Evolutionary conservation across 2,888 invertebrate species (phyloP).

Genomic region (Lagria hirta): DNA sequence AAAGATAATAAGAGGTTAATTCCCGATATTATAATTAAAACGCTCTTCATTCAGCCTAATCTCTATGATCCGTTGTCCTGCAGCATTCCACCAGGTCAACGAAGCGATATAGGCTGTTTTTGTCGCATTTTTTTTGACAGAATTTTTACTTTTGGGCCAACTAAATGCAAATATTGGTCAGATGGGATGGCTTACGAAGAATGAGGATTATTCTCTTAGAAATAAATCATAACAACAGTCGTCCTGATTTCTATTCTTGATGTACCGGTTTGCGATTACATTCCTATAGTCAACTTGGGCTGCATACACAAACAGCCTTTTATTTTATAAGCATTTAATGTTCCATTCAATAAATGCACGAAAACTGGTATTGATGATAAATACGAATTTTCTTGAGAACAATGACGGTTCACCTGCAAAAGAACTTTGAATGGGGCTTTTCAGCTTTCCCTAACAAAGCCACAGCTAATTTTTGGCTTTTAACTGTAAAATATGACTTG

Average conservation of each 20-base stretch:
- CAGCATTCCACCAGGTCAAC: slow-evolving; percentile 47
- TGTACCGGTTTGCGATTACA: slow-evolving; percentile 38
- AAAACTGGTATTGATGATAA: slow-evolving; percentile 50
- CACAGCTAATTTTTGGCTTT: too few species aligned
- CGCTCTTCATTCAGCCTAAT: slow-evolving; percentile 32
- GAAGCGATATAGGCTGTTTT: slow-evolving; percentile 39
- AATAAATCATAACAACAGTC: slow-evolving; percentile 28
- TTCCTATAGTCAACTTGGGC: slow-evolving; percentile 31
- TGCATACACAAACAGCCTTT: slow-evolving; percentile 32
- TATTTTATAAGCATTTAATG: slow-evolving; percentile 45
- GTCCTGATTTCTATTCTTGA: slow-evolving; percentile 38
- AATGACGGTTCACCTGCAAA: slow-evolving; percentile 44
- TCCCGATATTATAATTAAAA: slow-evolving; percentile 29
- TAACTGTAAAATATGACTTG: too few species aligned
- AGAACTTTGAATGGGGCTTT: too few species aligned
- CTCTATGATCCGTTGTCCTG: slow-evolving; percentile 39
- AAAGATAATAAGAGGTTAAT: slow-evolving; percentile 25
- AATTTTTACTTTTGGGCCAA: slow-evolving; percentile 29
- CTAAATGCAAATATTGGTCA: slow-evolving; percentile 10
- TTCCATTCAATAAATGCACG: slow-evolving; percentile 52
- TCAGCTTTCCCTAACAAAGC: too few species aligned
- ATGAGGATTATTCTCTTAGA: not conserved
- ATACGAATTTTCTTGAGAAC: slow-evolving; percentile 44
- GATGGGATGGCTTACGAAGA: slow-evolving; percentile 4
- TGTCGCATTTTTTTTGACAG: slow-evolving; percentile 30